Percentiles rank a stretch among this genome's conserved stretches.
phyloP scores from a whole-genome alignment of 2,113 vertebrate species.

The Setophaga petechia region DNA sequence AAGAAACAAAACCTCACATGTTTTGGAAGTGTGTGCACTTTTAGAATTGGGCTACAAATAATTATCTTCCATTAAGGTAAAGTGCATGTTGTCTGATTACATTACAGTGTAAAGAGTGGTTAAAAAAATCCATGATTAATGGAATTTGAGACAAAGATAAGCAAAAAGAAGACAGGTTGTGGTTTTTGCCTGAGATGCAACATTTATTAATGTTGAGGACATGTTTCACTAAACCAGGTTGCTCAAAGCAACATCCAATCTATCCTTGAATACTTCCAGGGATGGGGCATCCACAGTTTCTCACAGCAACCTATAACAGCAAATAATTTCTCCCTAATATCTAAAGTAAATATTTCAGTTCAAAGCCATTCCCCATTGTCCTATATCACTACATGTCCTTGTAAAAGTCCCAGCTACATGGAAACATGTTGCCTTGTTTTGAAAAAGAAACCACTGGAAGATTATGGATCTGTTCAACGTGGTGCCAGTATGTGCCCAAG shows the following conservation, averaged over 20 bases:
- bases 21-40: background rate
- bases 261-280: background rate
- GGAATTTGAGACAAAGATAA: background rate
- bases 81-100: background rate
- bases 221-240: background rate
- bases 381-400: background rate
- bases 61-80: background rate
- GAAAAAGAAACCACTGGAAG: background rate
- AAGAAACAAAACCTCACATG: background rate
- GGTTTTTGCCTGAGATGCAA: background rate
- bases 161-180: background rate
- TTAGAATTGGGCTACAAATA: background rate
- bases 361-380: background rate
- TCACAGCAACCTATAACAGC: background rate
- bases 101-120: background rate
- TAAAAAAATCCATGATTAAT: background rate
- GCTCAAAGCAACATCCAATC: background rate
- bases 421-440: background rate
- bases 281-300: background rate
- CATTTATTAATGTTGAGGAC: background rate
- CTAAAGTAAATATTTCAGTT: background rate
- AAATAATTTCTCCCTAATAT: background rate
- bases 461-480: background rate
- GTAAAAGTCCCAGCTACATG: background rate
- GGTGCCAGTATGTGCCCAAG: background rate